Evolutionary conservation across 2,113 vertebrate species (phyloP).

Genomic region (Cyprinodon brontotheroides): DNA sequence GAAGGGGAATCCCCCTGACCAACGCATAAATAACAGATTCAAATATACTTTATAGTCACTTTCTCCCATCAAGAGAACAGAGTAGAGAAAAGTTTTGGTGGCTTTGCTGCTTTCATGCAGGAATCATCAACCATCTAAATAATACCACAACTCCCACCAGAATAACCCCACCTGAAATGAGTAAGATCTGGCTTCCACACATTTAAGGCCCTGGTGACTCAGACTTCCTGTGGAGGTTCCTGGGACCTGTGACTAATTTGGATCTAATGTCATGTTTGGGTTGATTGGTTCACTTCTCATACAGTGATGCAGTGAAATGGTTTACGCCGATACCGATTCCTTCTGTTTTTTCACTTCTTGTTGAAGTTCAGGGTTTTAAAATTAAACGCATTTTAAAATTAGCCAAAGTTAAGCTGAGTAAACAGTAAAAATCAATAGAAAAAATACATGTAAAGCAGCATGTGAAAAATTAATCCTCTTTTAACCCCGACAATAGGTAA

Average conservation of each 20-base stretch:
- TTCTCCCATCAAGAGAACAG: constrained; percentile 22
- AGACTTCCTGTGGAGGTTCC: constrained; percentile 36
- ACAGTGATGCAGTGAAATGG: background rate
- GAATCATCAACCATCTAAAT: constrained; percentile 2
- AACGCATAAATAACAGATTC: constrained; percentile 18
- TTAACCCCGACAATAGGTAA: background rate
- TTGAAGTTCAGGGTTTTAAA: no score
- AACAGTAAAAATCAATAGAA: background rate
- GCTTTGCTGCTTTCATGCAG: background rate
- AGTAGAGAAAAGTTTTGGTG: constrained; percentile 13
- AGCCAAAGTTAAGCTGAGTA: background rate
- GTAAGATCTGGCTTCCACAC: constrained; percentile 30
- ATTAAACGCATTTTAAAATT: background rate
- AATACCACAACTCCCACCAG: constrained; percentile 24
- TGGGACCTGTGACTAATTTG: constrained; percentile 41
- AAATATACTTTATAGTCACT: constrained; percentile 34
- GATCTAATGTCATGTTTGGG: constrained; percentile 8
- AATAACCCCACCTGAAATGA: constrained; percentile 9
- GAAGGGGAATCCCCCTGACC: constrained; percentile 25
- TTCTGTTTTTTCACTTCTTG: no score
- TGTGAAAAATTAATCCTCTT: background rate
- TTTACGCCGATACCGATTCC: background rate
- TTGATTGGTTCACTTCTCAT: background rate
- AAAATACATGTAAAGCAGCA: background rate
- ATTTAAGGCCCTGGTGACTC: constrained; percentile 38